These are phyloP conservation scores for Drosophila affinis DNA, from an alignment of 2,888 invertebrate species.

Conservation along the genomic window DNA sequence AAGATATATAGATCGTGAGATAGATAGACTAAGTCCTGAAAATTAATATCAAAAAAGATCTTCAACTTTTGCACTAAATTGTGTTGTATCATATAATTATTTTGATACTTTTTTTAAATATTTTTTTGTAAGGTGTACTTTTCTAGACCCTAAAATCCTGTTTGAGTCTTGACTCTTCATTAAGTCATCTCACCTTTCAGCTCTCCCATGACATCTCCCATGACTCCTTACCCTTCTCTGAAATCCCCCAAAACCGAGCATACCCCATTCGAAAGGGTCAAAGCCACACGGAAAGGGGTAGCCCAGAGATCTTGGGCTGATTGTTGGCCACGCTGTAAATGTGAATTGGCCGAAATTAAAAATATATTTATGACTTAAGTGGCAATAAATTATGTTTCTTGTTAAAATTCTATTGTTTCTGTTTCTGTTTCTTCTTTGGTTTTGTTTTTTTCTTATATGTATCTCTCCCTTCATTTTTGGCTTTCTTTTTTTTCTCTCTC, in stretches of 20 bases:
- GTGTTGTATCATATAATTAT: no score
- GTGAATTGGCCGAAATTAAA: constrained; percentile 81
- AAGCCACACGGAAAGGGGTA: constrained; percentile 15
- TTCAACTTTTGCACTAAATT: no score
- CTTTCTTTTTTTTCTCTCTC: constrained; percentile 48
- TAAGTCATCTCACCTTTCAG: no score
- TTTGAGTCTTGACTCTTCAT: no score
- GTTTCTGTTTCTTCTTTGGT: constrained; percentile 13
- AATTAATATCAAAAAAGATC: no score
- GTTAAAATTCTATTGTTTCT: constrained; percentile 80
- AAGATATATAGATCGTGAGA: no score
- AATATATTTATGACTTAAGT: constrained; percentile 82
- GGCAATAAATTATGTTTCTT: constrained; percentile 81
- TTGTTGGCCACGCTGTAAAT: constrained; percentile 62
- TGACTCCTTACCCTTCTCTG: neutral
- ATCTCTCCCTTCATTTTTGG: constrained; percentile 42
- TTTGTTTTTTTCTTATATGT: constrained; percentile 2
- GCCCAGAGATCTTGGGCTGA: constrained; percentile 36
- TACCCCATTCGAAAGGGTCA: constrained; percentile 21
- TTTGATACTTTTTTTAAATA: no score
- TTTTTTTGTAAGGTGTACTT: no score
- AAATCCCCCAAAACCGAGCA: neutral
- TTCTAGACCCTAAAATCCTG: no score
- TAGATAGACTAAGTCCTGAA: no score
- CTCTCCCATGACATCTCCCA: neutral